These are phyloP conservation scores for Argyrosomus regius DNA, from an alignment of 2,797 vertebrate species.

Conservation along the genomic window DNA sequence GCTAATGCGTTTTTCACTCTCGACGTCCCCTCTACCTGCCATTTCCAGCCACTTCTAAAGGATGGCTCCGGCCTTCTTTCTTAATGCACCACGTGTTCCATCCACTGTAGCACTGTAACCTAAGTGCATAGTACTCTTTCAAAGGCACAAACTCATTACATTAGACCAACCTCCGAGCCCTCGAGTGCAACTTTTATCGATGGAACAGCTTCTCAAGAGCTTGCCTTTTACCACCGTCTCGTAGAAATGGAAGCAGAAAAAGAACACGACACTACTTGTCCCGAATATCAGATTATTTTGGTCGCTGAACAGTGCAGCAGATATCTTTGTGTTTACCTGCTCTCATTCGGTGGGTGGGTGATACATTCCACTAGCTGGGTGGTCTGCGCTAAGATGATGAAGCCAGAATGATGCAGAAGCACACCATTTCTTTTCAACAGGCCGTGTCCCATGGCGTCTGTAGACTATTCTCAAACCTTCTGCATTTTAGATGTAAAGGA, in stretches of 20 bases:
- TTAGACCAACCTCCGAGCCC: conserved; percentile 36
- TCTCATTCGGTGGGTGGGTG: background rate
- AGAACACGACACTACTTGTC: conserved; percentile 13
- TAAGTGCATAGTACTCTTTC: conserved; percentile 56
- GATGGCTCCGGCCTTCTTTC: conserved; percentile 30
- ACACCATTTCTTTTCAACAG: background rate
- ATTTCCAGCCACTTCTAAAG: conserved; percentile 22
- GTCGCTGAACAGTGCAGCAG: background rate
- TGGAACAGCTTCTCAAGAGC: conserved; percentile 31
- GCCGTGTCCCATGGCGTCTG: background rate
- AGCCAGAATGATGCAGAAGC: background rate
- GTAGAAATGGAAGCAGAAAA: conserved; percentile 34
- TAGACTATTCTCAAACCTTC: conserved; percentile 3
- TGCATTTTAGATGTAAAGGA: conserved; percentile 17
- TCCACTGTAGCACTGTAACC: conserved; percentile 15
- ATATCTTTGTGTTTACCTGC: conserved; percentile 5
- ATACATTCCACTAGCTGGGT: background rate
- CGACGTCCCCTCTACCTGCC: conserved; percentile 17
- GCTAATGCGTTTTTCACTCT: conserved; percentile 53
- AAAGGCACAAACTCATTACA: conserved; percentile 49
- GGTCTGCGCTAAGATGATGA: background rate
- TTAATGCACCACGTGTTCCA: conserved; percentile 46
- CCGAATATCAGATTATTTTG: conserved; percentile 46
- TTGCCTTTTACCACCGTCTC: conserved; percentile 22
- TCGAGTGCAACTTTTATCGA: conserved; percentile 40